Conservation (phyloP, 2,888 invertebrate species). For the Drosophila quinaria region DNA sequence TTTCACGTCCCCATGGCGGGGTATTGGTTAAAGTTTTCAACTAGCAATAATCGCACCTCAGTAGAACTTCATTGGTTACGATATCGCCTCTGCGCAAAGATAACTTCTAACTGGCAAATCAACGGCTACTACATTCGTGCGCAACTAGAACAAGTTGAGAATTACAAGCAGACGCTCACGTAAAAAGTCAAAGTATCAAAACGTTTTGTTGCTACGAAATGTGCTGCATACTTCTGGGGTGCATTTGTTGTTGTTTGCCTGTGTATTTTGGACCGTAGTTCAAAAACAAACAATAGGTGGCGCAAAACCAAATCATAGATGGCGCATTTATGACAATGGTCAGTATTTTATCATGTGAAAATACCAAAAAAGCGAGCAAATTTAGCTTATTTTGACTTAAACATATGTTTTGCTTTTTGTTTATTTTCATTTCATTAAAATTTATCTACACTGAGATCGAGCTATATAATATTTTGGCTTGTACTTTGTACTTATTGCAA, state of each 20-base stretch:
- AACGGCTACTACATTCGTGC: conserved; percentile 38
- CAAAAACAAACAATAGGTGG: neutral
- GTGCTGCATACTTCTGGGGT: conserved; percentile 58
- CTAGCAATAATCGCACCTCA: conserved; percentile 87
- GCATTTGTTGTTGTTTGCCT: conserved; percentile 21
- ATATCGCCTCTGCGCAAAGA: conserved; percentile 96
- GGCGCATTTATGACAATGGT: neutral
- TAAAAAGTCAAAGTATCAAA: conserved; percentile 11
- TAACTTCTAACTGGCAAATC: conserved; percentile 77
- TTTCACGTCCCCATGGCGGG: conserved; percentile 95
- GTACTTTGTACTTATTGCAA: conserved; percentile 61
- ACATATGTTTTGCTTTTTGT: conserved; percentile 6
- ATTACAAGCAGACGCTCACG: conserved; percentile 50
- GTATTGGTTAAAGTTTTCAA: conserved; percentile 84
- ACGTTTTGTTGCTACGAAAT: conserved; percentile 23
- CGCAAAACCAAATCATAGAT: neutral
- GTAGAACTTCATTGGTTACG: conserved; percentile 96
- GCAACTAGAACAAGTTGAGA: conserved; percentile 63
- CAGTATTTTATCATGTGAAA: neutral
- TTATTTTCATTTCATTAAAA: conserved; percentile 3
- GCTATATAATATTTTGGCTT: conserved; percentile 47
- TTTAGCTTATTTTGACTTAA: conserved; percentile 35
- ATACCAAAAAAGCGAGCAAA: conserved; percentile 1
- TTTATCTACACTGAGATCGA: conserved; percentile 54
- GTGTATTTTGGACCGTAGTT: conserved; percentile 6